Base-by-base conservation (phyloP, 2,113 vertebrate species). In the Ranitomeya variabilis region DNA sequence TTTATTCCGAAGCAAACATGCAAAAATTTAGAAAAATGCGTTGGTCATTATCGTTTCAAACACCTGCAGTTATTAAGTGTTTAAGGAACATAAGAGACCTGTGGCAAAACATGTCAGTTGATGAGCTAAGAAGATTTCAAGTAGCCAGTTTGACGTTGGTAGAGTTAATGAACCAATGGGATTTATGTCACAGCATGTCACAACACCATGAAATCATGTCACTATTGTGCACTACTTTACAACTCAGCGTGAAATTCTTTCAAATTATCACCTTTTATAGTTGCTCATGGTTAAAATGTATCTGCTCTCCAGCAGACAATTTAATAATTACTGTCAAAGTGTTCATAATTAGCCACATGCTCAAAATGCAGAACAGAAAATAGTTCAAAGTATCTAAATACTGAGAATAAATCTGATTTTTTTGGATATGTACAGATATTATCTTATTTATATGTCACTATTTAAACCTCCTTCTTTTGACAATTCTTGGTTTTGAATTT, bases 261-360 rank as follows among this genome's bases (percentile, higher is more conserved):
- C 91, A 89, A 92, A 92, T 90, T 90, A 74, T 90, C 91, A 90
- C 91, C 81, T 90, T 87, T 90, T 83, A 87, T 87, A 83, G 90
- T 62, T 92, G 89, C 74, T 89, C 87, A 90, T 90, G 87, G 23
- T 90, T 90, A 86, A 91, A 89, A 89, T 86, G 85, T 89, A 89
- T 91, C 90, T 37, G 59, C 85, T 91, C 80, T 89, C 90, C 89
- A 91, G 92, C 90, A 90, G 91, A 85, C 88, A 92, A 92, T 89
- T 86, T 90, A 86, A 85, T 92, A 91, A 92, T 91, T 91, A 89
- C 82, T 91, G 86, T 85, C 86, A 86, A 89, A 80, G 64, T 1
- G 86, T 90, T 91, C 89, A 87, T 90, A 91, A 92, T 92, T 92
- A 91, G 88, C 78, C 86, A 79, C 73, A 52, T 91, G 87, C 88